phyloP scores from a whole-genome alignment of 2,113 vertebrate genomes.

The Lycaon pictus region DNA sequence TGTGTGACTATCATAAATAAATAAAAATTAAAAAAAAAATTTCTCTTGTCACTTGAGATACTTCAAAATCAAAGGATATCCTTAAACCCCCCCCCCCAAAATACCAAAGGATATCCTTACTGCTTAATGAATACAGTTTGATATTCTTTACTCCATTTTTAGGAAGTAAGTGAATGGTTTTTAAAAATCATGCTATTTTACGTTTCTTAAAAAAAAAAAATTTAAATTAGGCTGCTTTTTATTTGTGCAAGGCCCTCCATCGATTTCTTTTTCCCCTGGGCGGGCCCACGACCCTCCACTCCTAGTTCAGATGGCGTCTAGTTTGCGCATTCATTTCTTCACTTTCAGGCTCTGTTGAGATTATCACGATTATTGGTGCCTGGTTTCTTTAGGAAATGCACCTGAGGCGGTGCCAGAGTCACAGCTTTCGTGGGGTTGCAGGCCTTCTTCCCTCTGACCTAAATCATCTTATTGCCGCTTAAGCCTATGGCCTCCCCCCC shows the following conservation, averaged over 20 bases:
- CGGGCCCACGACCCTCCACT: neutral
- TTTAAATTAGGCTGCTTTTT: conserved; percentile 34
- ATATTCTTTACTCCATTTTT: neutral
- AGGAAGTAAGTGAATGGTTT: neutral
- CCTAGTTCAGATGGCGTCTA: neutral
- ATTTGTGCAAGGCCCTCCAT: neutral
- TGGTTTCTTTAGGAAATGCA: neutral
- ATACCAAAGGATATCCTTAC: neutral
- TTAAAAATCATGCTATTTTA: neutral
- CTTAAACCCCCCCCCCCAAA: too few relatives aligned
- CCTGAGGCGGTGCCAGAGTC: neutral
- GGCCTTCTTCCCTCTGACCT: neutral
- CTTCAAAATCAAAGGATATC: neutral
- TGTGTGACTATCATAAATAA: too few relatives aligned
- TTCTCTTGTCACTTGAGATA: neutral
- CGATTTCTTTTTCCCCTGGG: neutral
- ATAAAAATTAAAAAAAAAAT: too few relatives aligned
- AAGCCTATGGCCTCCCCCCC: neutral
- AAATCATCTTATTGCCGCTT: neutral
- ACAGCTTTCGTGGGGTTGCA: neutral
- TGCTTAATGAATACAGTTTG: neutral
- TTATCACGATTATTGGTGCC: neutral
- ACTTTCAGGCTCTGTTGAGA: neutral
- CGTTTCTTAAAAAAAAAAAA: neutral
- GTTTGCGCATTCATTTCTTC: neutral